A percentile compares a stretch with the other conserved stretches of the same genome.
phyloP scores from a whole-genome alignment of 2,113 vertebrate species.

The Callopanchax toddi region DNA sequence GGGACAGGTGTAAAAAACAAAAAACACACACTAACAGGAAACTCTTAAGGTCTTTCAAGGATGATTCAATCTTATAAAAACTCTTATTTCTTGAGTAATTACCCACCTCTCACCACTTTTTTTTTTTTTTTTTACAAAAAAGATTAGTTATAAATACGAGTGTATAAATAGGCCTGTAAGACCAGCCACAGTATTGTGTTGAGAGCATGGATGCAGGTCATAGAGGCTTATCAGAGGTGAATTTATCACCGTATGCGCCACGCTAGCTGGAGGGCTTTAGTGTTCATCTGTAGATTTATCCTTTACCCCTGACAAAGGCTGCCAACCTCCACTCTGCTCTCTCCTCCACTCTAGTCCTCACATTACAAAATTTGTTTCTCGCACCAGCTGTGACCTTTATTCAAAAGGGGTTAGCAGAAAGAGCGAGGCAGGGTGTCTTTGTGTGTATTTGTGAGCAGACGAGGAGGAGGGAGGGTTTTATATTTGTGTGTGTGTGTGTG shows the following conservation, averaged over 20 bases:
- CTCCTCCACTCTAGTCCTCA: constrained; percentile 38
- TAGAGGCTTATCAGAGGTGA: constrained; percentile 30
- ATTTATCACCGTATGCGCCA: constrained; percentile 33
- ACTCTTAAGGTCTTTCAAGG: constrained; percentile 47
- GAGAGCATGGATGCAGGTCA: constrained; percentile 42
- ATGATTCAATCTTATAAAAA: constrained; percentile 53
- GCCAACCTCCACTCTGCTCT: constrained; percentile 10
- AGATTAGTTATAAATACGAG: background rate
- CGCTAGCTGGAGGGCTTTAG: constrained; percentile 8
- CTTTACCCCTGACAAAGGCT: constrained; percentile 10
- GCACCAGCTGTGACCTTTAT: constrained; percentile 72
- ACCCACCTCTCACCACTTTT: background rate
- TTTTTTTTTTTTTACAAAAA: background rate
- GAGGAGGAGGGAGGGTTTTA: background rate
- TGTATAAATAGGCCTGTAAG: background rate
- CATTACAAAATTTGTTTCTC: constrained; percentile 55
- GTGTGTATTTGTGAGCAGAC: constrained; percentile 3
- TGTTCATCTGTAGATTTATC: constrained; percentile 42
- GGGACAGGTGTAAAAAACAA: constrained; percentile 62
- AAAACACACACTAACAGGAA: constrained; percentile 42
- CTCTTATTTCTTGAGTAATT: constrained; percentile 31
- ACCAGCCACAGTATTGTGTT: constrained; percentile 37
- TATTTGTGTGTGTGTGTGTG: background rate
- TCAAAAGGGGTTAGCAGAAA: constrained; percentile 34
- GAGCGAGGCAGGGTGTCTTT: constrained; percentile 1